Percentiles rank a stretch among this genome's conserved stretches.
These are phyloP conservation scores for Ceratoteleas bidentatus DNA, from an alignment of 1,140 invertebrate species.

Conservation along the genomic window DNA sequence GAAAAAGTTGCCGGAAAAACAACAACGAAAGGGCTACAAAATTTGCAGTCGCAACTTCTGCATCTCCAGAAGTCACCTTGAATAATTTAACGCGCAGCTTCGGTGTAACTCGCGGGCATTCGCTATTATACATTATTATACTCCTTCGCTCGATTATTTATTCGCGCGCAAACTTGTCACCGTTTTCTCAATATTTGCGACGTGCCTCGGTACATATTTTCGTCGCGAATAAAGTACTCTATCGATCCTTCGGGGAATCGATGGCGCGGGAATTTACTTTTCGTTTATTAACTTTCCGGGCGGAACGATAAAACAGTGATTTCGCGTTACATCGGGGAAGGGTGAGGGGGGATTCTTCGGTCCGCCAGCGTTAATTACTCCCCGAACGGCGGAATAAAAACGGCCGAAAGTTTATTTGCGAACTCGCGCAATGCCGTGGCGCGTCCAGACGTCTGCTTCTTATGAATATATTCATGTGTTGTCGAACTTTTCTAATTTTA, in stretches of 20 bases:
- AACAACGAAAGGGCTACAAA: neutral
- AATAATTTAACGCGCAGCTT: constrained; percentile 20
- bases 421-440: constrained; percentile 10
- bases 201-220: constrained; percentile 3
- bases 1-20: no score
- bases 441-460: constrained; percentile 18
- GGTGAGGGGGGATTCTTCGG: neutral
- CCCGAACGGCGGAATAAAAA: constrained; percentile 29
- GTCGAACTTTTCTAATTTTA: constrained; percentile 46
- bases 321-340: constrained; percentile 1
- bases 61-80: constrained; percentile 2
- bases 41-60: constrained; percentile 4
- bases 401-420: constrained; percentile 35
- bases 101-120: constrained; percentile 2
- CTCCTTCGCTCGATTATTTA: constrained; percentile 12
- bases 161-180: constrained; percentile 21
- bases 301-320: constrained; percentile 11
- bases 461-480: constrained; percentile 40
- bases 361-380: constrained; percentile 11
- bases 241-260: neutral
- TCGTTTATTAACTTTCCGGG: constrained; percentile 6
- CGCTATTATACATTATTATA: neutral
- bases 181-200: constrained; percentile 19
- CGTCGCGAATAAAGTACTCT: neutral
- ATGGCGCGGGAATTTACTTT: neutral